A percentile compares a stretch with the other conserved stretches of the same genome.
phyloP scores from a whole-genome alignment of 2,888 invertebrate species.

The Neoascia interrupta region DNA sequence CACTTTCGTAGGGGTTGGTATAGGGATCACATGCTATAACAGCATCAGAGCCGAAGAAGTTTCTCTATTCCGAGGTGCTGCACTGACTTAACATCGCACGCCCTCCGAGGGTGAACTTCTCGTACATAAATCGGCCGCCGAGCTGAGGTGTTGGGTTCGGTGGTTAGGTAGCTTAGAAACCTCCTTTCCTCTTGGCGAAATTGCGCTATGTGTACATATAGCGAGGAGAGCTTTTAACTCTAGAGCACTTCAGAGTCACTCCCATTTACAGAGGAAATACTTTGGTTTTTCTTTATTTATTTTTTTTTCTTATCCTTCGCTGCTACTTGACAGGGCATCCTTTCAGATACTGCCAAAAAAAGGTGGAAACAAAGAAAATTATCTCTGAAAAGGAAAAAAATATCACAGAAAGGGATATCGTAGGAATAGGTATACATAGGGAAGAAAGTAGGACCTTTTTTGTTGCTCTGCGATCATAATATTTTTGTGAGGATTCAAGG shows the following conservation, averaged over 20 bases:
- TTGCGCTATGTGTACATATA: neutral
- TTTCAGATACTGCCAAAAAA: constrained; percentile 9
- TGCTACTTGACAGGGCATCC: constrained; percentile 50
- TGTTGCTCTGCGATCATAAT: too few relatives aligned
- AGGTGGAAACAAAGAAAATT: constrained; percentile 31
- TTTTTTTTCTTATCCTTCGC: constrained; percentile 5
- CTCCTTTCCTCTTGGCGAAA: constrained; percentile 41
- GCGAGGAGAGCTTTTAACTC: constrained; percentile 54
- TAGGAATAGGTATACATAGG: too few relatives aligned
- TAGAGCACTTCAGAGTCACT: constrained; percentile 51
- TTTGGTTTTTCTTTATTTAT: constrained; percentile 27
- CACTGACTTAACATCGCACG: constrained; percentile 70
- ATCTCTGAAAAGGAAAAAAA: constrained; percentile 12
- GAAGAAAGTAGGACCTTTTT: too few relatives aligned
- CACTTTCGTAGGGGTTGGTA: constrained; percentile 62
- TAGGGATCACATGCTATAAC: constrained; percentile 66
- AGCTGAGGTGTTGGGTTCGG: constrained; percentile 15
- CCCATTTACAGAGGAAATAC: constrained; percentile 53
- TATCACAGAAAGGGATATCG: too few relatives aligned
- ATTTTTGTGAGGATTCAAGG: too few relatives aligned
- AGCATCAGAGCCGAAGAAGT: constrained; percentile 64
- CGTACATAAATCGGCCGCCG: constrained; percentile 40
- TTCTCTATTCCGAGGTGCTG: constrained; percentile 68
- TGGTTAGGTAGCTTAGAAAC: constrained; percentile 26
- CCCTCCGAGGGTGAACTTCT: constrained; percentile 64